Base-by-base conservation (phyloP, 2,797 vertebrate species). In the Protosalanx chinensis region DNA sequence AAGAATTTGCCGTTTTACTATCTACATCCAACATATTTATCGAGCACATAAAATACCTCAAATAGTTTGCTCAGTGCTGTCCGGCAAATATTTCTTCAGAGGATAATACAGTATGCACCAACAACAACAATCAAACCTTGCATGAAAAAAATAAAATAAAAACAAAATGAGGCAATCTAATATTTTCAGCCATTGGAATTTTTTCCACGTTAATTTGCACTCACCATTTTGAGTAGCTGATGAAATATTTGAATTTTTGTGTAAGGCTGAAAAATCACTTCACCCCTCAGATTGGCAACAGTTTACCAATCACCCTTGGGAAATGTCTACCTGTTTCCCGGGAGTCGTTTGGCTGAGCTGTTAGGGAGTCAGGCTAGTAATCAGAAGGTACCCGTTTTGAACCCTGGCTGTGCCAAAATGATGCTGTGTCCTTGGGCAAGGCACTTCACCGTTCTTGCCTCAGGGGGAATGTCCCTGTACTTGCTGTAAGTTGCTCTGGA, bases 281-380 rank as follows among this genome's bases (percentile, higher is more conserved):
- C 82, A 89, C 84, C 87, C 88, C 81, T 84, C 84, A 87, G 86
- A 90, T 88, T 89, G 85, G 82, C 85, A 60, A 80, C 82, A 74
- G 84, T 87, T 86, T 74, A 78, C 76, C 85, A 90, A 86, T 89
- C 85, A 86, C 83, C 76, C 78, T n/a, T 60, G 79, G 66, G 82
- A 87, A 85, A 81, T 63, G 53, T 84, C 76, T 82, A 82, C 88
- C 82, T 80, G 88, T 91, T 90, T 86, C 23, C 23, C 23, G 23
- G 23, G 23, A 27, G 23, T 27, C 23, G 1, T 27, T 27, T 27
- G 23, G 23, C 23, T 27, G 23, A 27, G 23, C 23, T 27, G 23
- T 27, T 27, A 27, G 23, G 1, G 23, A 27, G 23, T 27, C 23
- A 27, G 23, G 23, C 23, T 27, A 27, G 23, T 27, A 27, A 27